phyloP scores from a whole-genome alignment of 1,140 invertebrate genomes.

The Gryon sp. region DNA sequence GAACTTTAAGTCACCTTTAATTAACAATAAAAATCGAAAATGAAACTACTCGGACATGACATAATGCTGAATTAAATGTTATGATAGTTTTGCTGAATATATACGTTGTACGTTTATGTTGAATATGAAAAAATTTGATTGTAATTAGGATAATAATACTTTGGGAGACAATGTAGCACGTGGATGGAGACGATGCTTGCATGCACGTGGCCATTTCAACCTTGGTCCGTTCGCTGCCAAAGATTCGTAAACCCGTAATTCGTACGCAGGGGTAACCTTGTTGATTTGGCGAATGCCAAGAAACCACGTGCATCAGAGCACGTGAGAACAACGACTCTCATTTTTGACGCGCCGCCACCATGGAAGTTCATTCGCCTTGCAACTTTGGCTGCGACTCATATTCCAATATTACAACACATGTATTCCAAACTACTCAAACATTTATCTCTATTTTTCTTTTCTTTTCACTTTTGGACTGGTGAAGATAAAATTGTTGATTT shows the following conservation, averaged over 20 bases:
- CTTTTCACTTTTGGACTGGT: no score
- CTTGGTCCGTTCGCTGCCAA: constrained; percentile 70
- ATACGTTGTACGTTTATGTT: no score
- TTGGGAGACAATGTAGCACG: constrained; percentile 35
- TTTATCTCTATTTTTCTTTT: no score
- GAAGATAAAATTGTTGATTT: no score
- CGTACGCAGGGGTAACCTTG: constrained; percentile 65
- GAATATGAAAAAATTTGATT: no score
- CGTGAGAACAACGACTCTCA: constrained; percentile 41
- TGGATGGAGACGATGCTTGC: constrained; percentile 60
- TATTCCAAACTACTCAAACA: no score
- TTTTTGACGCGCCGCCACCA: constrained; percentile 11
- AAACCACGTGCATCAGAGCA: constrained; percentile 62
- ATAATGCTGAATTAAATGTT: no score
- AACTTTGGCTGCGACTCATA: not conserved
- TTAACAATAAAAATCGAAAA: no score
- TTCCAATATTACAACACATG: no score
- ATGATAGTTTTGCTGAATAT: no score
- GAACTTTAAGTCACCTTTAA: no score
- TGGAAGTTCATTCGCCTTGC: constrained; percentile 5
- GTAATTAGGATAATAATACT: not conserved
- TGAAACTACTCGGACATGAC: no score
- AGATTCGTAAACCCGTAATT: constrained; percentile 72
- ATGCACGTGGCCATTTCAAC: constrained; percentile 69
- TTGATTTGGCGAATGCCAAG: constrained; percentile 72